Conservation (phyloP, 2,113 vertebrate species). For the Menura novaehollandiae region DNA sequence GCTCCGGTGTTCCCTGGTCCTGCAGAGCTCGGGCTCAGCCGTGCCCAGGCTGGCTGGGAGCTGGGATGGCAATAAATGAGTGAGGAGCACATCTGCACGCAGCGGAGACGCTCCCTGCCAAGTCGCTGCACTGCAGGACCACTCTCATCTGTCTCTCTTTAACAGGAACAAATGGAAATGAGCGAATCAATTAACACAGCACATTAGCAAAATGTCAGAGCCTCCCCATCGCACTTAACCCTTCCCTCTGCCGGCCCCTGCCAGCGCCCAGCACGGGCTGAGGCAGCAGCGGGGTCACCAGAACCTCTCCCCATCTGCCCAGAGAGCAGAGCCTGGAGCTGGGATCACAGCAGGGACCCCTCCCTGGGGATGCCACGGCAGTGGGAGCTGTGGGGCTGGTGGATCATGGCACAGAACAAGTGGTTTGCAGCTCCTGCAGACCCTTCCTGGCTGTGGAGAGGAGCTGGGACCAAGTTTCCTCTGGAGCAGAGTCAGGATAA, state of each 20-base stretch:
- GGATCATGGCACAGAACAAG: background rate
- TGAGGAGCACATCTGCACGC: conserved; percentile 79
- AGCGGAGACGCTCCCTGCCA: conserved; percentile 80
- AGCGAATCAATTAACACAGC: conserved; percentile 93
- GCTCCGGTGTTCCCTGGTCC: background rate
- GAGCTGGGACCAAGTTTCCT: background rate
- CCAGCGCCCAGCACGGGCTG: conserved; percentile 33
- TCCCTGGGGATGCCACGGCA: fast-evolving
- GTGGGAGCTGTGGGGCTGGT: background rate
- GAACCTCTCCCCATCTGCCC: background rate
- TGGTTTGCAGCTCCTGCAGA: background rate
- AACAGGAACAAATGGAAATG: conserved; percentile 91
- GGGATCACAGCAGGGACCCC: background rate
- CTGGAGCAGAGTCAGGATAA: background rate
- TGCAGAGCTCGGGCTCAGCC: background rate
- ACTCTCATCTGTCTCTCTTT: conserved; percentile 86
- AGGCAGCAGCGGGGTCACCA: background rate
- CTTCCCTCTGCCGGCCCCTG: conserved; percentile 49
- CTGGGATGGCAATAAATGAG: conserved; percentile 47
- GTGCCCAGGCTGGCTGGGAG: background rate
- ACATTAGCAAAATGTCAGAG: conserved; percentile 87
- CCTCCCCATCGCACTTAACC: conserved; percentile 66
- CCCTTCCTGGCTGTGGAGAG: background rate
- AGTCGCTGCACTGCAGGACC: conserved; percentile 85
- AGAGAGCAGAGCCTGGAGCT: background rate